A percentile compares a stretch with the other conserved stretches of the same genome.
Conservation (phyloP, 2,113 vertebrate species). For the Odobenus rosmarus region DNA sequence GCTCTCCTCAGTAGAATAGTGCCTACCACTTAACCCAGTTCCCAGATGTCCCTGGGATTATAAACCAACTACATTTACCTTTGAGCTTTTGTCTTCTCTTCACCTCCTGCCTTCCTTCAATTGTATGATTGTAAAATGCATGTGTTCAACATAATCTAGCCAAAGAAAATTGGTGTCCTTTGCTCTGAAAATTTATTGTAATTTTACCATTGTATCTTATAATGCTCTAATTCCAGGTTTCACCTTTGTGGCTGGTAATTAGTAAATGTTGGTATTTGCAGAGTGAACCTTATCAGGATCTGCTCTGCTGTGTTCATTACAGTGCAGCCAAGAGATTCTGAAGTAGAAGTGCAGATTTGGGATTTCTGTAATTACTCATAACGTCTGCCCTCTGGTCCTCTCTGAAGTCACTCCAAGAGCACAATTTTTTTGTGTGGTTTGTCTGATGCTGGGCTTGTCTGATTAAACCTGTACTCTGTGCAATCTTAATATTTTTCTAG, state of each 20-base stretch:
- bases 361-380: slow-evolving; percentile 12
- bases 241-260: slow-evolving; percentile 40
- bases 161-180: not conserved
- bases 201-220: not conserved
- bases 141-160: not conserved
- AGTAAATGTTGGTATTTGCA: slow-evolving; percentile 33
- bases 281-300: not conserved
- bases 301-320: not conserved
- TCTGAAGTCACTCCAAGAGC: not conserved
- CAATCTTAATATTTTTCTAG: not conserved
- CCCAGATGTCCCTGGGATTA: not conserved
- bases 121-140: not conserved
- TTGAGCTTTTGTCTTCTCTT: not conserved
- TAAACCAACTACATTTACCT: not conserved
- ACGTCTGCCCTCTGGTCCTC: not conserved
- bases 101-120: not conserved
- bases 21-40: not conserved
- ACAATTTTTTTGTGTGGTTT: not conserved
- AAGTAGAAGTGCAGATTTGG: slow-evolving; percentile 16
- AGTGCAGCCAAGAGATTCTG: not conserved
- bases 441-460: not conserved
- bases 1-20: not conserved
- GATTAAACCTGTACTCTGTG: not conserved
- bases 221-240: not conserved
- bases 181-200: not conserved